Evolutionary conservation across 1,140 invertebrate genomes (phyloP).

Genomic region (Liolophura sinensis): DNA sequence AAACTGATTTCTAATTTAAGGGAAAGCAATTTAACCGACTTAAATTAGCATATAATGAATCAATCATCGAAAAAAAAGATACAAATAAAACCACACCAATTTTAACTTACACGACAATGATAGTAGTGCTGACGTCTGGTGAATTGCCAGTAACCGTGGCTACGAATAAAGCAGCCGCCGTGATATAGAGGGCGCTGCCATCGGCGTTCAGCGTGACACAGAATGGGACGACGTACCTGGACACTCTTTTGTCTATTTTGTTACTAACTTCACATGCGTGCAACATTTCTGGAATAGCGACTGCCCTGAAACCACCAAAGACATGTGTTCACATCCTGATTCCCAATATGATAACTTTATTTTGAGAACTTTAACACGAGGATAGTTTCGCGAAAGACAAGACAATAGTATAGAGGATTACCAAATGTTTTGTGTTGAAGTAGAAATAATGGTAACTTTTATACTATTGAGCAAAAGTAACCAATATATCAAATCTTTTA

Average conservation of each 20-base stretch:
- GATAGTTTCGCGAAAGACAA: too few species aligned
- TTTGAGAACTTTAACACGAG: too few species aligned
- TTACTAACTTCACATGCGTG: slow-evolving; percentile 33
- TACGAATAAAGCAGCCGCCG: slow-evolving; percentile 87
- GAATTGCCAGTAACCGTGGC: slow-evolving; percentile 86
- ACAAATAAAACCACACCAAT: not conserved
- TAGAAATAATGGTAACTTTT: too few species aligned
- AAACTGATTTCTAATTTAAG: too few species aligned
- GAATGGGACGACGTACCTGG: slow-evolving; percentile 83
- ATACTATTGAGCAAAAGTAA: too few species aligned
- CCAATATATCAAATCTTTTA: too few species aligned
- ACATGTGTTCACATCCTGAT: not conserved
- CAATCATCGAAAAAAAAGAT: too few species aligned
- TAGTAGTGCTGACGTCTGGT: slow-evolving; percentile 64
- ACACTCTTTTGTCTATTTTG: slow-evolving; percentile 36
- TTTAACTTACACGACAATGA: slow-evolving; percentile 66
- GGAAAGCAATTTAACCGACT: too few species aligned
- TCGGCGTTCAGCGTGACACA: slow-evolving; percentile 94
- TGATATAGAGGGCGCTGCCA: slow-evolving; percentile 89
- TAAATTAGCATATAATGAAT: too few species aligned
- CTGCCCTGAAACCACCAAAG: slow-evolving; percentile 30
- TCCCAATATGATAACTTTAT: not conserved
- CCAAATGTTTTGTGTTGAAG: too few species aligned
- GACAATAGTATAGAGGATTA: too few species aligned
- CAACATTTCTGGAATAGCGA: slow-evolving; percentile 52